phyloP scores from a whole-genome alignment of 1,140 invertebrate genomes.

The Archivesica marissinica region DNA sequence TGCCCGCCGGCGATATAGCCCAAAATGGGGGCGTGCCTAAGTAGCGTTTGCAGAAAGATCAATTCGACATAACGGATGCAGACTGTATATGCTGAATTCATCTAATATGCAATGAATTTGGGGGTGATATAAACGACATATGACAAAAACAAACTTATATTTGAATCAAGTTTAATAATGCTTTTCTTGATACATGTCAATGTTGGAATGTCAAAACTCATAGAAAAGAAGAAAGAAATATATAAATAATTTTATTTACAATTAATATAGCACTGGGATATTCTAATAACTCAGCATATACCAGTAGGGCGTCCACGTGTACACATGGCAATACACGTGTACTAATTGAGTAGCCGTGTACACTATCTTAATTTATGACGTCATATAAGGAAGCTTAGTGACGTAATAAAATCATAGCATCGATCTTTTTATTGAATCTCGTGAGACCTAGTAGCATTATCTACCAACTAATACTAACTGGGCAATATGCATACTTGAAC shows the following conservation, averaged over 20 bases:
- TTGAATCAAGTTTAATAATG: conserved; percentile 17
- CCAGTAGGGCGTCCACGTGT: neutral
- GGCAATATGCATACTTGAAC: too few species aligned
- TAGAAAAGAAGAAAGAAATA: conserved; percentile 4
- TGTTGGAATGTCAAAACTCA: conserved; percentile 19
- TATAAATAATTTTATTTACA: conserved; percentile 26
- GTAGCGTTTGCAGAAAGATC: too few species aligned
- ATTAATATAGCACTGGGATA: neutral
- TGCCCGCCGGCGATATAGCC: too few species aligned
- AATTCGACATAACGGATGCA: too few species aligned
- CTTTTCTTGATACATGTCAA: conserved; percentile 1
- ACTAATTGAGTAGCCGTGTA: neutral
- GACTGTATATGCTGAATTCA: too few species aligned
- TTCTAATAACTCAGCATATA: neutral
- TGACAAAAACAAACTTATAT: too few species aligned
- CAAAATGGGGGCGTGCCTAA: too few species aligned
- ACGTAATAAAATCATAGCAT: neutral
- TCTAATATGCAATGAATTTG: too few species aligned
- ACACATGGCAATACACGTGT: neutral
- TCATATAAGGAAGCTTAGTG: neutral
- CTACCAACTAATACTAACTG: too few species aligned
- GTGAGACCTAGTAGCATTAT: neutral
- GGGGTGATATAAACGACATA: too few species aligned
- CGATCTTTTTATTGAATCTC: neutral
- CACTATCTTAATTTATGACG: neutral